Conservation (phyloP, 2,888 invertebrate species). For the Coleophora flavipennella region DNA sequence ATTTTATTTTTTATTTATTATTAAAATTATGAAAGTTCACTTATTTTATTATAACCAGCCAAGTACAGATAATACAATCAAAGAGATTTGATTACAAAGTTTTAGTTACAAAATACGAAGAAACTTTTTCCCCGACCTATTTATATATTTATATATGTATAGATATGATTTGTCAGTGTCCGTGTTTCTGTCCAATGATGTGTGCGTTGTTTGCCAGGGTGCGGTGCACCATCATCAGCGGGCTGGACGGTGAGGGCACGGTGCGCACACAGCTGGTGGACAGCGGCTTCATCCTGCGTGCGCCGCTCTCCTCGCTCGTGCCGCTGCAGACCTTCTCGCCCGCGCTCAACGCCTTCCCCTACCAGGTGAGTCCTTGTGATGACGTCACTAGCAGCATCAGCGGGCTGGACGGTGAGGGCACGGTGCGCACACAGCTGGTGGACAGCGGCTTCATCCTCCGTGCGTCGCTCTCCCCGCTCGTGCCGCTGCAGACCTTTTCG, state of each 20-base stretch:
- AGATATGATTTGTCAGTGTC: too few species aligned
- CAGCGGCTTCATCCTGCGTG: slow-evolving; percentile 58
- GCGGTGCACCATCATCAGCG: slow-evolving; percentile 58
- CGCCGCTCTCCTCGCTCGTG: slow-evolving; percentile 60
- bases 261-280: slow-evolving; percentile 62
- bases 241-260: slow-evolving; percentile 59
- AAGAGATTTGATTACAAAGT: too few species aligned
- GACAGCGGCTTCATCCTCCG: slow-evolving; percentile 61
- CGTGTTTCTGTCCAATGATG: too few species aligned
- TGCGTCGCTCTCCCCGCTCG: slow-evolving; percentile 59
- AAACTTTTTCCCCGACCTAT: too few species aligned
- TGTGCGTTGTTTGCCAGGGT: slow-evolving; percentile 32
- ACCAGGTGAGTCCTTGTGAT: slow-evolving; percentile 51
- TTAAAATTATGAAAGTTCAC: too few species aligned
- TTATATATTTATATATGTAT: too few species aligned
- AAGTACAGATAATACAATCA: too few species aligned
- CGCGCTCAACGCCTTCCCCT: slow-evolving; percentile 70
- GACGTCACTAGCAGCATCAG: slow-evolving; percentile 17
- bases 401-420: slow-evolving; percentile 60
- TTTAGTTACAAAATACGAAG: too few species aligned
- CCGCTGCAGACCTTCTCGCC: slow-evolving; percentile 61
- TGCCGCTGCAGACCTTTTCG: slow-evolving; percentile 60
- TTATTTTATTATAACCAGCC: too few species aligned
- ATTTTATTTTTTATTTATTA: too few species aligned
- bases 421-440: slow-evolving; percentile 58